Conservation (phyloP, 2,113 vertebrate genomes). For the Canis aureus region DNA sequence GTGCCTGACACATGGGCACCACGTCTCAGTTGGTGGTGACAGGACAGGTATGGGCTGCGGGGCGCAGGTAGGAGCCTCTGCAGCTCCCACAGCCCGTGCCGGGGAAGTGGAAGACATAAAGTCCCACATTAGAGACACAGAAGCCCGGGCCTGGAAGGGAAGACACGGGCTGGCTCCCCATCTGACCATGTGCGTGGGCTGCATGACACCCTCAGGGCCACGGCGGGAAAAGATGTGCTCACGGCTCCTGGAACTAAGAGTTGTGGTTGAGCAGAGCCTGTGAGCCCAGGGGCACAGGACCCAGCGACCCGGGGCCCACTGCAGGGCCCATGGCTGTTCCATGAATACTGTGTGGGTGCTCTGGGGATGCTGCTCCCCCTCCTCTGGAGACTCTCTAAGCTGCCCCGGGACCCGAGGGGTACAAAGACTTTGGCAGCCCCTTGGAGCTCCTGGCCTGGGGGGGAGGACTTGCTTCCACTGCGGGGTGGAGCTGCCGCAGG, state of each 20-base stretch:
- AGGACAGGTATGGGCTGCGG: fast-evolving
- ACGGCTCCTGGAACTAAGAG: neutral
- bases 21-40: neutral
- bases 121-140: neutral
- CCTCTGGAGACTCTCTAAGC: neutral
- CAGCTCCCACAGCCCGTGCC: neutral
- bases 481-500: neutral
- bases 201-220: neutral
- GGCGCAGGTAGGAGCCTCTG: neutral
- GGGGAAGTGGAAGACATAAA: neutral
- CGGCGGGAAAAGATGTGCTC: fast-evolving
- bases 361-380: fast-evolving
- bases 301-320: neutral
- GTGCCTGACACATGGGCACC: neutral
- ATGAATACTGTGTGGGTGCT: fast-evolving
- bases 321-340: too few relatives aligned
- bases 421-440: neutral
- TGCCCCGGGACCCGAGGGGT: neutral
- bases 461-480: too few relatives aligned
- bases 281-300: neutral
- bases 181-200: fast-evolving
- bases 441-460: neutral
- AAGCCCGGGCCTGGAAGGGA: neutral
- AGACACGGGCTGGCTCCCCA: fast-evolving
- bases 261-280: neutral